Base-by-base conservation (phyloP, 2,888 invertebrate species). In the Melieria omissa region DNA sequence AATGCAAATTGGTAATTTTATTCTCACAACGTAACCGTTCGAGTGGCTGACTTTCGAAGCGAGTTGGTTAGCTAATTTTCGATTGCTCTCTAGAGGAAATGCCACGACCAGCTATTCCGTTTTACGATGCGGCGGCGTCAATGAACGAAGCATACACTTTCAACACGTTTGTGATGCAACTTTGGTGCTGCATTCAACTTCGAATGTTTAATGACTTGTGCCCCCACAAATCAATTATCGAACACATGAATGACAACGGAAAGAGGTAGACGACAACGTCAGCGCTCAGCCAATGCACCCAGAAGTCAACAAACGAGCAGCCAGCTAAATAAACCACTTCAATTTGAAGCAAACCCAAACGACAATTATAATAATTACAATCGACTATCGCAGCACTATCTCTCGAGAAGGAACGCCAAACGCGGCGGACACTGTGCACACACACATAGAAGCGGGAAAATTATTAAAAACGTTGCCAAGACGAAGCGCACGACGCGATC, bases 341-440 rank as follows among this genome's bases (percentile, higher is more conserved):
- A 67, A 69, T 72, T 82, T 82, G 79, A 79, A 60, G 80, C 77
- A 77, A 81, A 79, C 68, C 80, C 74, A 72, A 77, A 76, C 76
- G 73, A 73, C 70, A 66, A 75, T 83, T 84, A 83, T 82, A 84
- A 83, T 84, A 83, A 84, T 83, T 84, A 84, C 81, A 80, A 83
- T 84, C 83, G 77, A 83, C 83, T 83, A 29, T 29, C 29, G 29
- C 29, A 3, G 29, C 29, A 29, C 29, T 29, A 29, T 29, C 29
- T 29, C 29, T 29, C 29, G 3, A 29, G 29, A 29, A 29, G 29
- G 29, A 1, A 29, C 29, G 29, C 29, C 29, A 29, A 29, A 29
- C 29, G 29, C 29, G 71, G 29, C 29, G 71, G 71, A 74, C 57
- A 72, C 65, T 46, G 52, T 29, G 49, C 14, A 46, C 44, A 64